These are phyloP conservation scores for Phylloscopus collybita DNA, from an alignment of 2,797 vertebrate species.

Conservation along the genomic window DNA sequence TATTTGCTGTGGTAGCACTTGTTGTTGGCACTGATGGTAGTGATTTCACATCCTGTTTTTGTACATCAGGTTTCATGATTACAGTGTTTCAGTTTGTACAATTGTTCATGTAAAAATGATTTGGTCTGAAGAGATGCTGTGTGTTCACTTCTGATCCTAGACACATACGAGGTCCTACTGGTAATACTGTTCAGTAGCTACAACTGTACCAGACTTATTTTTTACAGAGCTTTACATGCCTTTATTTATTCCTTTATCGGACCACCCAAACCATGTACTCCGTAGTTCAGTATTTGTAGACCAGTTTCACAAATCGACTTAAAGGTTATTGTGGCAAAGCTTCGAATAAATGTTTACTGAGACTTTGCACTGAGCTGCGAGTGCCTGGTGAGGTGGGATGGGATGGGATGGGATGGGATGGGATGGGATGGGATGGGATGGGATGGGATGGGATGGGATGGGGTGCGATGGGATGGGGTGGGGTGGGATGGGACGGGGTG, in stretches of 20 bases:
- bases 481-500: no score
- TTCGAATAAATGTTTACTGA: slow-evolving; percentile 72
- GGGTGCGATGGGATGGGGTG: no score
- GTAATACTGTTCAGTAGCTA: background rate
- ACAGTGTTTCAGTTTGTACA: slow-evolving; percentile 21
- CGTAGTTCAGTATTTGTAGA: slow-evolving; percentile 64
- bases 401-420: background rate
- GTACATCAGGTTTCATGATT: slow-evolving; percentile 24
- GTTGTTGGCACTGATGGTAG: background rate
- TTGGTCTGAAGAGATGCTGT: background rate
- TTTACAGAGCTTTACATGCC: slow-evolving; percentile 45
- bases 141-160: slow-evolving; percentile 2
- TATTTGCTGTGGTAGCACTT: background rate
- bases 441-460: no score
- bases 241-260: slow-evolving; percentile 68
- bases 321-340: slow-evolving; percentile 66
- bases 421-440: background rate
- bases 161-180: background rate
- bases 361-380: slow-evolving; percentile 27
- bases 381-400: background rate
- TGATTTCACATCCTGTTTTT: background rate
- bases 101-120: background rate
- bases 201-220: slow-evolving; percentile 23
- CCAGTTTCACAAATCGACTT: slow-evolving; percentile 48
- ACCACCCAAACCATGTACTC: slow-evolving; percentile 36